A percentile compares a stretch with the other conserved stretches of the same genome.
These are phyloP conservation scores for Callaeas wilsoni DNA, from an alignment of 2,113 vertebrate genomes.

Conservation along the genomic window DNA sequence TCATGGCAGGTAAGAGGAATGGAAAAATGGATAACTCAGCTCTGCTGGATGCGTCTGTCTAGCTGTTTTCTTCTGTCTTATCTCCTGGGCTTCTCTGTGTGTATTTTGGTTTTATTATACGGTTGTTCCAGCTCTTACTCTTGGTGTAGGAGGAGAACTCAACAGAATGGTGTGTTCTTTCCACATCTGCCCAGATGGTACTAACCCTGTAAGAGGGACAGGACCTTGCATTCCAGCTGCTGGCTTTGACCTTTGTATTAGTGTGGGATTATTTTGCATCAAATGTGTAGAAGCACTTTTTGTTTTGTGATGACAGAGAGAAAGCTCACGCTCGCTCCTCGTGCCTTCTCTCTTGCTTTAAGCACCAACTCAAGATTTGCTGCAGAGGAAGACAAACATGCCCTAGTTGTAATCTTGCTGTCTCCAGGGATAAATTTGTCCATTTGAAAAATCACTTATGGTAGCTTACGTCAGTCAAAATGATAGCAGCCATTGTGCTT, in stretches of 20 bases:
- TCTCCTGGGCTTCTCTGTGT: background rate
- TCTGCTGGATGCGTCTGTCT: background rate
- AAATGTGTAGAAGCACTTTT: background rate
- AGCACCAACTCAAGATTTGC: background rate
- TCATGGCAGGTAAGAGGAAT: background rate
- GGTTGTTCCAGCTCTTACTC: background rate
- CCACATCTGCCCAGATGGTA: background rate
- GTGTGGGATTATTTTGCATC: background rate
- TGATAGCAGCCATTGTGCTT: slow-evolving; percentile 37
- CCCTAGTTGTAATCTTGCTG: slow-evolving; percentile 31
- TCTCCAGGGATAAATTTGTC: slow-evolving; percentile 53
- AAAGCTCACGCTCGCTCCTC: background rate
- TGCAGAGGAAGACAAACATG: slow-evolving; percentile 6
- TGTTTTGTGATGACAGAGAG: background rate
- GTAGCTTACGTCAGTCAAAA: slow-evolving; percentile 41
- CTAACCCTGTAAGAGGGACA: fast-evolving
- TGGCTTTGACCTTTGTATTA: background rate
- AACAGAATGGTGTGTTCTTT: background rate
- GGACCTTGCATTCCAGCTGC: background rate
- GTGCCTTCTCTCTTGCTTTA: background rate
- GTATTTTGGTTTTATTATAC: background rate
- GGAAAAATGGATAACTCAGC: background rate
- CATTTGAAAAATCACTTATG: slow-evolving; percentile 43
- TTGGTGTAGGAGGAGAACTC: background rate
- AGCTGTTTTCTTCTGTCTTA: background rate